Evolutionary conservation across 2,888 invertebrate species (phyloP), one percentile per base, ranked within the genome.

Genomic region (Latrodectus hesperus): DNA sequence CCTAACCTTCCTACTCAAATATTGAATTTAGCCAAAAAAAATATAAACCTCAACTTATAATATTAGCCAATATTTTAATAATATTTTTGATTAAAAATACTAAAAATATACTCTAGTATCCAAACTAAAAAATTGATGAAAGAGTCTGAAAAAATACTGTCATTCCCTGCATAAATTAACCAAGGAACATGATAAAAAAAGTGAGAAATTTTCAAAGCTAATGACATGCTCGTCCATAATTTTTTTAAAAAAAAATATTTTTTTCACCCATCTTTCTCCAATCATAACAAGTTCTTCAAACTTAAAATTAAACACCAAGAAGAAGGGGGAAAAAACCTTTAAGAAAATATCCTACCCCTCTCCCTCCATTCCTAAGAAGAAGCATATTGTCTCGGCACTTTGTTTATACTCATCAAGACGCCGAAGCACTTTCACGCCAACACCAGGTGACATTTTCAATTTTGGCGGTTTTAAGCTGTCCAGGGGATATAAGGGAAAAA

Each of bases 381-480:
- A 55, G 55, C 55, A 55, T 16, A 55, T 55, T 55, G 55, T 55
- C 53, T 26, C 49, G 22, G 70, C 52, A 85, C 67, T 85, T 85
- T 85, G 85, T 85, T 85, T 85, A 85, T 53, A 83, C 83, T 74
- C 81, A 74, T 65, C 52, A 77, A 11, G 55, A 38, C 49, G 11
- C 16, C 8, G 16, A n/a, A 52, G 76, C 73, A 73, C 78, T 84
- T 84, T 67, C 73, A 78, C 67, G 85, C 74, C 85, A 80, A 11
- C 9, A 38, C 60, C 85, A 85, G 85, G 85, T 85, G 85, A 80
- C 85, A 79, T 60, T 74, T 75, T 79, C 80, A 73, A 80, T 85
- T 80, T 65, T 60, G 17, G 60, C 71, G 72, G 74, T 79, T 85
- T 80, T 80, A 85, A 85, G 70, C 79, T 85, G 85, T 85, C 85